A percentile compares a stretch with the other conserved stretches of the same genome.
Evolutionary conservation across 2,797 vertebrate genomes (phyloP).

Genomic region (Knipowitschia caucasica): DNA sequence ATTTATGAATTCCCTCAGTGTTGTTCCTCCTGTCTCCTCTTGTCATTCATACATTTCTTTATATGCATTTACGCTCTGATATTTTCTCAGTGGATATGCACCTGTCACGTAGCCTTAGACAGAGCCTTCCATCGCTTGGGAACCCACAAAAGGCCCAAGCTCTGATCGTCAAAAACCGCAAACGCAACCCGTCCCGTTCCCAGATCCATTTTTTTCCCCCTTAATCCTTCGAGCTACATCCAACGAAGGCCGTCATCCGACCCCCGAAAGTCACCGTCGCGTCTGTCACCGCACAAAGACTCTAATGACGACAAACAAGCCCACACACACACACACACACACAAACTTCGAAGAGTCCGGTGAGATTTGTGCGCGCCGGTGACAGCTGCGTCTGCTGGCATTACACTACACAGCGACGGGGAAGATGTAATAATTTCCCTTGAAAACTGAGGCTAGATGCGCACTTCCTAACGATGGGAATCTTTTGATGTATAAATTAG

Average conservation of each 20-base stretch:
- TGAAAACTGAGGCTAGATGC: constrained; percentile 67
- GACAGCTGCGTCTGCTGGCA: constrained; percentile 67
- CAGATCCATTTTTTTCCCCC: constrained; percentile 38
- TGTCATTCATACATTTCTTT: background rate
- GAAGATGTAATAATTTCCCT: constrained; percentile 72
- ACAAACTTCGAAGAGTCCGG: too few species aligned
- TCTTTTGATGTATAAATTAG: constrained; percentile 82
- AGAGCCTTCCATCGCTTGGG: constrained; percentile 23
- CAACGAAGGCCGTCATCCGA: constrained; percentile 62
- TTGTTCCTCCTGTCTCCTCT: constrained; percentile 1
- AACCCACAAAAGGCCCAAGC: constrained; percentile 30
- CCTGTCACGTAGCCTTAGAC: constrained; percentile 30
- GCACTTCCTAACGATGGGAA: constrained; percentile 72
- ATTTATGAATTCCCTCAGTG: background rate
- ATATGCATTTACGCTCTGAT: background rate
- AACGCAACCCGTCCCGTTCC: constrained; percentile 30
- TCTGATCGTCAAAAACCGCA: constrained; percentile 43
- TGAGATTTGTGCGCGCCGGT: constrained; percentile 58
- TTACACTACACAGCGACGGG: constrained; percentile 56
- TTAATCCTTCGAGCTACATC: constrained; percentile 29
- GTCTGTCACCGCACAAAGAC: constrained; percentile 63
- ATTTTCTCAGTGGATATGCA: constrained; percentile 19
- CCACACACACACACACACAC: constrained; percentile 73
- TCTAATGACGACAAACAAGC: constrained; percentile 78
- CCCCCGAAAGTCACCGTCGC: constrained; percentile 47